Percentiles rank a stretch among this genome's conserved stretches.
phyloP scores from a whole-genome alignment of 1,140 invertebrate species.

The Oscheius sp. region DNA sequence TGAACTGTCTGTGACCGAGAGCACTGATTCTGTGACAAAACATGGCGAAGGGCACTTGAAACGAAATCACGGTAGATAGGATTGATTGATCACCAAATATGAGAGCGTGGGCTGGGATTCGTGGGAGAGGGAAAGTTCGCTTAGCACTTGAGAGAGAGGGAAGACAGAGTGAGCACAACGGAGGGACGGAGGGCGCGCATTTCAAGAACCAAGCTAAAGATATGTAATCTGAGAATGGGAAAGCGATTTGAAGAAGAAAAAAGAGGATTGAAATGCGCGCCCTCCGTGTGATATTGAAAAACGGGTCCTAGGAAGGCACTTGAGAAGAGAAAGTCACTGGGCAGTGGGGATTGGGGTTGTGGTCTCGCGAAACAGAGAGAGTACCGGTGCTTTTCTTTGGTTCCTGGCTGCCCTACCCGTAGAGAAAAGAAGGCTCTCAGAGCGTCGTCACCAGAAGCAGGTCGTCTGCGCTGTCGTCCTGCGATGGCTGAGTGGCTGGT shows the following conservation, averaged over 20 bases:
- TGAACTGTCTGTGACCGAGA: neutral
- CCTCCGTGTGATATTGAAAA: neutral
- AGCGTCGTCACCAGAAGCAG: constrained; percentile 52
- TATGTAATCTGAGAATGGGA: neutral
- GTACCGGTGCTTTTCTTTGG: no score
- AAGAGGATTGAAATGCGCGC: neutral
- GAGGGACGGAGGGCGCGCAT: neutral
- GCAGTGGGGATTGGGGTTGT: neutral
- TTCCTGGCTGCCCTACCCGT: no score
- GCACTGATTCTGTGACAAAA: neutral
- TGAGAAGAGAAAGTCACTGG: neutral
- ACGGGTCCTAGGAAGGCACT: neutral
- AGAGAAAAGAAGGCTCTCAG: constrained; percentile 16
- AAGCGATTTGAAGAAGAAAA: neutral
- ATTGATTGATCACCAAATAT: no score
- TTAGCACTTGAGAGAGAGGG: no score
- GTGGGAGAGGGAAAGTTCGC: no score
- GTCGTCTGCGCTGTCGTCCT: constrained; percentile 45
- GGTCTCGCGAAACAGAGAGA: no score
- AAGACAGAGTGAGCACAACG: neutral
- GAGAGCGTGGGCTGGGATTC: no score
- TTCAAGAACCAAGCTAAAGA: neutral
- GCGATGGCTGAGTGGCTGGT: constrained; percentile 35
- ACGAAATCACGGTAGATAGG: constrained; percentile 1
- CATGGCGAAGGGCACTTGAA: neutral